Evolutionary conservation across 2,113 vertebrate genomes (phyloP).

Genomic region (Archilochus colubris): DNA sequence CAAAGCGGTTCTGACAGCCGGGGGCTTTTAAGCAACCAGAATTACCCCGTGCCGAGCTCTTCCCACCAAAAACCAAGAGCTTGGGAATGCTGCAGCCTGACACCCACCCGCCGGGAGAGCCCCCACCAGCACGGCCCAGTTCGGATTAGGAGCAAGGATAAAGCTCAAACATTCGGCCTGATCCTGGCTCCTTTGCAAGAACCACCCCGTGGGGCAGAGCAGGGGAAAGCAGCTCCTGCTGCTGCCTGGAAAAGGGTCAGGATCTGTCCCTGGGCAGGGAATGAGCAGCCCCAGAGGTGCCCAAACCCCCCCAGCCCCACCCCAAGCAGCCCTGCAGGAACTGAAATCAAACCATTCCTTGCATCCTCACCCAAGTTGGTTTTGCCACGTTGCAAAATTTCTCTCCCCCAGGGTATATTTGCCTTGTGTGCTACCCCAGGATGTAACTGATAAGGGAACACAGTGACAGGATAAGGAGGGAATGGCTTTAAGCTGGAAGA

Average conservation of each 20-base stretch:
- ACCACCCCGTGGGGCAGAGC: rapidly evolving
- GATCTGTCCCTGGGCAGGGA: neutral
- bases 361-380: neutral
- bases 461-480: too few species aligned
- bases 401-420: too few species aligned
- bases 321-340: neutral
- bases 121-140: rapidly evolving
- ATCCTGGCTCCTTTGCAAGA: neutral
- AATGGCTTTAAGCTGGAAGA: too few species aligned
- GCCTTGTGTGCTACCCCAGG: neutral
- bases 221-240: neutral
- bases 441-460: too few species aligned
- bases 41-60: constrained; percentile 19
- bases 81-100: neutral
- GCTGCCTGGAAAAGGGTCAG: neutral
- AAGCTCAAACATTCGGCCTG: neutral
- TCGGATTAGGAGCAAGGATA: neutral
- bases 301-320: neutral
- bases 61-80: constrained; percentile 1
- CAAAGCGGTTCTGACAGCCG: constrained; percentile 67
- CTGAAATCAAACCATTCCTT: neutral
- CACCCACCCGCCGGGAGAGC: neutral
- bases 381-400: too few species aligned
- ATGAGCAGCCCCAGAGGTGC: neutral
- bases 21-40: constrained; percentile 68